These are phyloP conservation scores for Acleris holmiana DNA, from an alignment of 2,888 invertebrate species.

Conservation along the genomic window DNA sequence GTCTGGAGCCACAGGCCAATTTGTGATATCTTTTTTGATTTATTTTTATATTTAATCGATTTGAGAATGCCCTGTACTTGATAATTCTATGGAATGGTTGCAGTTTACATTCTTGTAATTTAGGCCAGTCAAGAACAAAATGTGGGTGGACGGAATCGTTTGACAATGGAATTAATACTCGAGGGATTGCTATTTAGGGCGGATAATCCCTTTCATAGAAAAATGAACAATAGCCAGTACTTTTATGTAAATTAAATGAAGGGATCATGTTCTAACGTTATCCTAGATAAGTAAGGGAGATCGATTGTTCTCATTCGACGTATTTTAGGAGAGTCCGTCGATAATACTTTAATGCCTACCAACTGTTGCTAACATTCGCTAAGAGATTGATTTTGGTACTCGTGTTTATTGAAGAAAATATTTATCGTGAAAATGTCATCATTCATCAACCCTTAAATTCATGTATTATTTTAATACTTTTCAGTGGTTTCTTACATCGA, in stretches of 20 bases:
- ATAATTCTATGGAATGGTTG: background rate
- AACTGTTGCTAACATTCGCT: slow-evolving; percentile 52
- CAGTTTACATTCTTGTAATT: slow-evolving; percentile 7
- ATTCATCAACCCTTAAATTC: too few relatives aligned
- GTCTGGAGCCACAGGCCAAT: too few relatives aligned
- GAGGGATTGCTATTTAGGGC: slow-evolving; percentile 71
- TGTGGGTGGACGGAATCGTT: slow-evolving; percentile 45
- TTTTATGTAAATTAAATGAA: slow-evolving; percentile 80
- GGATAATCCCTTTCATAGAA: slow-evolving; percentile 80
- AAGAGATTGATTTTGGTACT: slow-evolving; percentile 32
- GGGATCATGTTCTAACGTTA: slow-evolving; percentile 63
- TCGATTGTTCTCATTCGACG: slow-evolving; percentile 58
- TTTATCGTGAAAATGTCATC: background rate
- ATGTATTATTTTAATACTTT: too few relatives aligned
- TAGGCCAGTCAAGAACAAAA: background rate
- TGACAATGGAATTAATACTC: slow-evolving; percentile 70
- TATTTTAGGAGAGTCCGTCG: slow-evolving; percentile 51
- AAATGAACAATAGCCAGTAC: slow-evolving; percentile 71
- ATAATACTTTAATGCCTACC: slow-evolving; percentile 52
- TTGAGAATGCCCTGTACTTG: background rate
- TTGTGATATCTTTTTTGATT: too few relatives aligned
- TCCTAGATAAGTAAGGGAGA: slow-evolving; percentile 57
- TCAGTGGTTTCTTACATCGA: too few relatives aligned
- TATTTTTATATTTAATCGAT: background rate
- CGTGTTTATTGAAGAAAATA: slow-evolving; percentile 20